Evolutionary conservation across 2,113 vertebrate species (phyloP), one percentile per base, ranked within the genome.

Genomic region (Cynocephalus volans): DNA sequence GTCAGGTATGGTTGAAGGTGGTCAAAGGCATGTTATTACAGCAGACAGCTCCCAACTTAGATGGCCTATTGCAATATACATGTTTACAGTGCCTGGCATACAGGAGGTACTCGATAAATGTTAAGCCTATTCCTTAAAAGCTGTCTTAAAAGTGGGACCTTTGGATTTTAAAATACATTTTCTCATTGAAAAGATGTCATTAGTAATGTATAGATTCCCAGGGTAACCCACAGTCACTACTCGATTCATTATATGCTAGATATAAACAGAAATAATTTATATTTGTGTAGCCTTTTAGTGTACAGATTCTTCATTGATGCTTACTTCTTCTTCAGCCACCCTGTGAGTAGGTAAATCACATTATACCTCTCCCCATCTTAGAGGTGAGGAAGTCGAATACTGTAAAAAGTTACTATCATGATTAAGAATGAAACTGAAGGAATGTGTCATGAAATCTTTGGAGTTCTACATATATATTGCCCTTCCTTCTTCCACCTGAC

Each of bases 101-200:
- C 14, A 56, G 54, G 69, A 41, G 69, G 62, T 21, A 23, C 45
- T 81, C 11, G 82, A 23, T 8, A 64, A 45, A 45, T 45, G 31
- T 48, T 36, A 87, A 93, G 24, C 9, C 48, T 4, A 14, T 45
- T 26, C 36, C 45, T 94, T 13, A 58, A 89, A 85, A 72, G 45
- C 69, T 62, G 36, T 9, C 58, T 89, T 56, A 33, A 90, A 89
- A 58, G 45, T 36, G 56, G 15, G 36, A 12, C 17, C 28, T 75
- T 87, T 69, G 45, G 28, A 19, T 28, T 14, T 77, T 80, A 72
- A 64, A 67, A 85, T 93, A n/a, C 26, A 65, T 80, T 83, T 90
- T 67, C 52, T 26, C 31, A 13, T 52, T 69, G 31, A 81, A 87
- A 77, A 60, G n/a, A 82, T n/a, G 21, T 45, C 54, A 8, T 70